Conservation (phyloP, 2,888 invertebrate species). For the Hypsopygia costalis region DNA sequence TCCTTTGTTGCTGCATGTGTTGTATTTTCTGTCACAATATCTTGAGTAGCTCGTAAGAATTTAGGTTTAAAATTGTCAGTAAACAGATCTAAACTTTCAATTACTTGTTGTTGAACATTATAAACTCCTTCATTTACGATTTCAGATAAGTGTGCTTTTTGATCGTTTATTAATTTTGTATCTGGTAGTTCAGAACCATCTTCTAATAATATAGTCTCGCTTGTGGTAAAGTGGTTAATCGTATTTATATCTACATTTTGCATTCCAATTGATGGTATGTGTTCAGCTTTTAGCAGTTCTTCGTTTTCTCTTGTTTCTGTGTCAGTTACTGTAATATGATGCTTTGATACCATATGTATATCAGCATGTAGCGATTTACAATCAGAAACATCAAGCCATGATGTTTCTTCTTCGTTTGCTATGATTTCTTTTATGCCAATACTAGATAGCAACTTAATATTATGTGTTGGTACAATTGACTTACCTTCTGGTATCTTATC, state of each 20-base stretch:
- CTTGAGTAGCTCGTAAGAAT: slow-evolving; percentile 20
- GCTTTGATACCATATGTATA: slow-evolving; percentile 48
- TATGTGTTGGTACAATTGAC: slow-evolving; percentile 29
- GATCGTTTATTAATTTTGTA: slow-evolving; percentile 26
- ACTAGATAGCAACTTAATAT: slow-evolving; percentile 31
- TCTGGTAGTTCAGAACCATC: slow-evolving; percentile 30
- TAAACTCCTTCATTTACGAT: slow-evolving; percentile 30
- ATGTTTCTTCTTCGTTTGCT: slow-evolving; percentile 40
- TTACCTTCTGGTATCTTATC: slow-evolving; percentile 27
- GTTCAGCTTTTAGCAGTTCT: slow-evolving; percentile 27
- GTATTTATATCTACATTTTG: slow-evolving; percentile 42
- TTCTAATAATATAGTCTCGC: slow-evolving; percentile 52
- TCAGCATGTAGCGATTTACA: slow-evolving; percentile 46
- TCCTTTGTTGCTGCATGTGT: slow-evolving; percentile 63
- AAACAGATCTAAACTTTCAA: slow-evolving; percentile 26
- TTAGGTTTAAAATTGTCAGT: slow-evolving; percentile 14
- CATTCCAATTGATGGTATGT: slow-evolving; percentile 24
- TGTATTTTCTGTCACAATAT: slow-evolving; percentile 42
- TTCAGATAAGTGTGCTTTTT: slow-evolving; percentile 30
- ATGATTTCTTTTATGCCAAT: slow-evolving; percentile 44
- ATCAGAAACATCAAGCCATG: slow-evolving; percentile 26
- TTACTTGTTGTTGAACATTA: slow-evolving; percentile 32
- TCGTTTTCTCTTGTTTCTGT: slow-evolving; percentile 48
- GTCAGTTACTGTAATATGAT: slow-evolving; percentile 47
- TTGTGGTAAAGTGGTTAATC: slow-evolving; percentile 45